Conservation (phyloP, 2,113 vertebrate species). For the Lethenteron camtschaticum region DNA sequence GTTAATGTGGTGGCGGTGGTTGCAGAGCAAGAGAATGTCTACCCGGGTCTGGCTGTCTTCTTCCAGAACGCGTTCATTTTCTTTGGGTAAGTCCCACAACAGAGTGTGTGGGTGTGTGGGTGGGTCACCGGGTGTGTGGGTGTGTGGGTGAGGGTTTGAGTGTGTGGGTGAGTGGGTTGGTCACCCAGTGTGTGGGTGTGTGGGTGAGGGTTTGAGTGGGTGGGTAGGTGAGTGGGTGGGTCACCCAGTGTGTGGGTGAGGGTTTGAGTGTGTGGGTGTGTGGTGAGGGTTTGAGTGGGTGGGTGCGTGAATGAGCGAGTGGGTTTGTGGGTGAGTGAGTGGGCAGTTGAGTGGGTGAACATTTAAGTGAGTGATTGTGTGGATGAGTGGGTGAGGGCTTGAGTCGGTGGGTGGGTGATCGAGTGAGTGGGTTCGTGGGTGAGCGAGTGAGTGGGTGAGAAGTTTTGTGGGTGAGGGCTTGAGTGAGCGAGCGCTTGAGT, state of each 20-base stretch:
- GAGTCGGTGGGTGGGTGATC: too few relatives aligned
- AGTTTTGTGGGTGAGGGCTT: too few relatives aligned
- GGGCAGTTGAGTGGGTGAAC: neutral
- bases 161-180: too few relatives aligned
- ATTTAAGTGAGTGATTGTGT: too few relatives aligned
- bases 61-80: conserved; percentile 86
- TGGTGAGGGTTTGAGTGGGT: neutral
- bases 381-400: too few relatives aligned
- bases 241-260: too few relatives aligned
- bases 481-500: too few relatives aligned
- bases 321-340: neutral
- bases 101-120: neutral
- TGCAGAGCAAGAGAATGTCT: conserved; percentile 29
- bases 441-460: too few relatives aligned
- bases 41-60: conserved; percentile 63
- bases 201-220: neutral
- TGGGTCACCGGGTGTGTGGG: neutral
- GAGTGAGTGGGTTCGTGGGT: too few relatives aligned
- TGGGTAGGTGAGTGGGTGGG: neutral
- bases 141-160: neutral
- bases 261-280: too few relatives aligned
- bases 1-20: neutral
- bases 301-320: too few relatives aligned
- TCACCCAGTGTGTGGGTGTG: neutral
- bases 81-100: conserved; percentile 42